Conservation (phyloP, 1,140 invertebrate species). For the Dendroctonus valens region DNA sequence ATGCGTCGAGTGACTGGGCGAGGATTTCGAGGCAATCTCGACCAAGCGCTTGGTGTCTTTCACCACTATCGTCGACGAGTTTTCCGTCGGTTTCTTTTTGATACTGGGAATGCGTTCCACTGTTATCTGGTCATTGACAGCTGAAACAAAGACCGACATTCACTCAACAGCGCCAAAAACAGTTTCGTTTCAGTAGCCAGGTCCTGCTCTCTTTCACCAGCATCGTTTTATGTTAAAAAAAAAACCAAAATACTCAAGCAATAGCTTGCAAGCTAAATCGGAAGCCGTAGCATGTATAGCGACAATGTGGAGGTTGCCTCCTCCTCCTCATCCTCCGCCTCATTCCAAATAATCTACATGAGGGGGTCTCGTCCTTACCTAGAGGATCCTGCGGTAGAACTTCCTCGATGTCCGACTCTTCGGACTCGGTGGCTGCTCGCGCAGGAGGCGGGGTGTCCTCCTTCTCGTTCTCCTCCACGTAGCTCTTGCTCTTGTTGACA, state of each 20-base stretch:
- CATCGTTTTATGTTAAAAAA: too few relatives aligned
- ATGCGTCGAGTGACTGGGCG: conserved; percentile 25
- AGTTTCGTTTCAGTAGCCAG: too few relatives aligned
- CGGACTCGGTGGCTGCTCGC: conserved; percentile 28
- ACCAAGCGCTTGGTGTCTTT: conserved; percentile 72
- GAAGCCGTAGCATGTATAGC: too few relatives aligned
- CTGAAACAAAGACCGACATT: conserved; percentile 13
- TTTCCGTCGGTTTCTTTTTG: conserved; percentile 22
- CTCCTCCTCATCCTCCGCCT: too few relatives aligned
- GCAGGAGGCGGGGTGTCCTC: conserved; percentile 47
- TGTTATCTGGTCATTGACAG: conserved; percentile 48
- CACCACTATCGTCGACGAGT: conserved; percentile 62
- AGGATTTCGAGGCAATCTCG: conserved; percentile 61
- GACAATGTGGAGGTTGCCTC: too few relatives aligned
- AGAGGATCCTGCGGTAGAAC: conserved; percentile 67
- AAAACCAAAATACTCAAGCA: too few relatives aligned
- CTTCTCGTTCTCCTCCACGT: conserved; percentile 58
- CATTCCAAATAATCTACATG: too few relatives aligned
- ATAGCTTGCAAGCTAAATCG: too few relatives aligned
- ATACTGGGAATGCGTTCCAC: conserved; percentile 35
- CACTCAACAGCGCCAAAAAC: too few relatives aligned
- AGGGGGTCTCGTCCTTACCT: conserved; percentile 7
- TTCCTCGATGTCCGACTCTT: conserved; percentile 67
- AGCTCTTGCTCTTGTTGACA: conserved; percentile 59
- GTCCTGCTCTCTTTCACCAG: too few relatives aligned